Evolutionary conservation across 2,888 invertebrate genomes (phyloP).

Genomic region (Rugalucina vietnamica): DNA sequence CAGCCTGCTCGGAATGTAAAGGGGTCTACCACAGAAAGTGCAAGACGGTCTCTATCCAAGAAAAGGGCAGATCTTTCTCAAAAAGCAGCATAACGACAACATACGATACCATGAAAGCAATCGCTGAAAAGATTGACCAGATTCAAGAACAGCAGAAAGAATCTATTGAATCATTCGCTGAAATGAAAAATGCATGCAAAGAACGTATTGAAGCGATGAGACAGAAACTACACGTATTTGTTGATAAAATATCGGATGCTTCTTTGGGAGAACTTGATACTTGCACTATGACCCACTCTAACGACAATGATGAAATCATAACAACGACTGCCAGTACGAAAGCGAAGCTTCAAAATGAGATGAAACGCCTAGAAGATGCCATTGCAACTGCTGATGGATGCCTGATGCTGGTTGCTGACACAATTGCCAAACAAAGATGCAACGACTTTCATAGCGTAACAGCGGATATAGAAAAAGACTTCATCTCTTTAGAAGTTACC

Average conservation of each 20-base stretch:
- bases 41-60: neutral
- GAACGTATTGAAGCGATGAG: neutral
- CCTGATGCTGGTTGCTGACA: neutral
- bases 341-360: neutral
- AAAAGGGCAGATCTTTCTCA: neutral
- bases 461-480: neutral
- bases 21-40: neutral
- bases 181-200: neutral
- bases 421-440: neutral
- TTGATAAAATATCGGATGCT: neutral
- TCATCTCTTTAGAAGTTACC: neutral
- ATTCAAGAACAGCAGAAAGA: neutral
- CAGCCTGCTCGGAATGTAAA: neutral
- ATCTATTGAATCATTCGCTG: neutral
- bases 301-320: neutral
- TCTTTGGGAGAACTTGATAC: neutral
- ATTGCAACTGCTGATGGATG: neutral
- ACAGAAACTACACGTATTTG: neutral
- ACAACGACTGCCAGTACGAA: neutral
- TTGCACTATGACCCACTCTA: neutral
- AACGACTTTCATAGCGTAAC: neutral
- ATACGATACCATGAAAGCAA: neutral
- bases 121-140: neutral
- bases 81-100: neutral
- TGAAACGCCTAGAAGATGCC: neutral